phyloP scores from a whole-genome alignment of 2,113 vertebrate genomes.

The Calonectris borealis region DNA sequence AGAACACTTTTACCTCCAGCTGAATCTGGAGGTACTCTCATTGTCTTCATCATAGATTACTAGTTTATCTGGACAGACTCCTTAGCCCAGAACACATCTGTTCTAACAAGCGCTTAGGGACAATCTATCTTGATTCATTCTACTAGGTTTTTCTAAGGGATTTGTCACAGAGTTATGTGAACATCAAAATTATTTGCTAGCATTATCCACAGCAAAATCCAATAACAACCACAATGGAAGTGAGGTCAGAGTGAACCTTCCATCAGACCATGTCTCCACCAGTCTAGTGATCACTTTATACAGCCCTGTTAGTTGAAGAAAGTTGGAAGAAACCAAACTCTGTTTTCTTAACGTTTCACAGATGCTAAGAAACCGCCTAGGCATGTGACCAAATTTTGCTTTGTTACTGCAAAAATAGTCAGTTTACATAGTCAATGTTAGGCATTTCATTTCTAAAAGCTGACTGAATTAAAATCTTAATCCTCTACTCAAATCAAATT shows the following conservation, averaged over 20 bases:
- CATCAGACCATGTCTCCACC: not conserved
- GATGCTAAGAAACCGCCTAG: not conserved
- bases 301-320: not conserved
- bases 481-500: not conserved
- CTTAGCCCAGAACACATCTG: not conserved
- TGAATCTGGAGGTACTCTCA: not conserved
- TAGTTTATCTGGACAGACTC: not conserved
- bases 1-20: not conserved
- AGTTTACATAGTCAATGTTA: not conserved
- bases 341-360: not conserved
- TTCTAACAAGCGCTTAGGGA: not conserved
- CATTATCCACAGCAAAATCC: not conserved
- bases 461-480: not conserved
- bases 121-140: not conserved
- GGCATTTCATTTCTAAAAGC: not conserved
- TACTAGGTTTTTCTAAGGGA: not conserved
- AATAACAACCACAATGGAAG: not conserved
- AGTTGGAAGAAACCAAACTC: not conserved
- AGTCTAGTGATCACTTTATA: not conserved
- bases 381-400: not conserved
- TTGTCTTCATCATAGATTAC: not conserved
- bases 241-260: not conserved
- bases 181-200: not conserved
- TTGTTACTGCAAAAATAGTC: not conserved
- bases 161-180: not conserved